Percentiles rank a stretch among this genome's conserved stretches.
phyloP scores from a whole-genome alignment of 2,797 vertebrate species.

The Chiroxiphia lanceolata region DNA sequence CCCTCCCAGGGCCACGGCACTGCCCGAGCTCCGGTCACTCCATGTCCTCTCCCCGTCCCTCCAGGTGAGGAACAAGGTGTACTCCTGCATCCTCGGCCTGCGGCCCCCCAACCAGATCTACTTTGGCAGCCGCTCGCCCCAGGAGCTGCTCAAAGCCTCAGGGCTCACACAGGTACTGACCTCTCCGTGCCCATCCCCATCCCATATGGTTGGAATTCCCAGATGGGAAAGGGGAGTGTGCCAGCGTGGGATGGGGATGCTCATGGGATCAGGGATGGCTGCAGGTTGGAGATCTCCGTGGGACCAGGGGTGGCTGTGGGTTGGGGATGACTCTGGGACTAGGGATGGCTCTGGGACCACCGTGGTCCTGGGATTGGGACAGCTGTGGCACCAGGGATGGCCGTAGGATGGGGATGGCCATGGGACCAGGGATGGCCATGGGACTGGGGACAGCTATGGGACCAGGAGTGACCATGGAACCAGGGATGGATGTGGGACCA shows the following conservation, averaged over 20 bases:
- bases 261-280: rapidly evolving
- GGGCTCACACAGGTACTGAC: slow-evolving; percentile 89
- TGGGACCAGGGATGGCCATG: too few relatives aligned
- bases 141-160: slow-evolving; percentile 92
- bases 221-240: not conserved
- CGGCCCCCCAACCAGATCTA: slow-evolving; percentile 88
- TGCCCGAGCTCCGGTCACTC: rapidly evolving
- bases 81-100: slow-evolving; percentile 89
- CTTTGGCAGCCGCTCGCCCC: slow-evolving; percentile 91
- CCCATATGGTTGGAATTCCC: not conserved
- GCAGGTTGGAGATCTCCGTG: too few relatives aligned
- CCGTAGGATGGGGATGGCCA: too few relatives aligned
- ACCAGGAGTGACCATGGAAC: not conserved
- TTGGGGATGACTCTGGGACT: too few relatives aligned
- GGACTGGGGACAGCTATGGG: rapidly evolving
- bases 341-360: not conserved
- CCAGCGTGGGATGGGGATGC: rapidly evolving
- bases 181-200: rapidly evolving
- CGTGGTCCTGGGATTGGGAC: not conserved
- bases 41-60: not conserved
- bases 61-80: slow-evolving; percentile 93
- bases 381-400: not conserved
- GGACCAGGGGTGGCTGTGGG: not conserved
- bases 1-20: rapidly evolving
- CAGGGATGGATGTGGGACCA: rapidly evolving